phyloP scores from a whole-genome alignment of 2,888 invertebrate genomes.

The Heliconius aoede region DNA sequence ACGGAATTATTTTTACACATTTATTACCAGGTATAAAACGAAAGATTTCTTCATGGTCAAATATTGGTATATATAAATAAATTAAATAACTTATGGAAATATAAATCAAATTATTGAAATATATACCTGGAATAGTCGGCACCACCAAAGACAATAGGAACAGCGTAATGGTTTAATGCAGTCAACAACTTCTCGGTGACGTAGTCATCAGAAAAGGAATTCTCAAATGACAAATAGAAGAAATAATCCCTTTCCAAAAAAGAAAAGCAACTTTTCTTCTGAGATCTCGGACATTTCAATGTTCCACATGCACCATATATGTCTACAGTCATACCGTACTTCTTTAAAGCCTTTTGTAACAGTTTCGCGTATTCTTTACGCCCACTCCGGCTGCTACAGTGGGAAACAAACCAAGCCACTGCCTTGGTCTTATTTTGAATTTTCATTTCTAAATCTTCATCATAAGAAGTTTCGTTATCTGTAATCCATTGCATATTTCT shows the following conservation, averaged over 20 bases:
- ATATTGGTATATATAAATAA: not conserved
- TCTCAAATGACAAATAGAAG: conserved; percentile 89
- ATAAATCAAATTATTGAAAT: not conserved
- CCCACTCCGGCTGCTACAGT: conserved; percentile 63
- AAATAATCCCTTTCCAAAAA: conserved; percentile 84
- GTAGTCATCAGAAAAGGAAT: conserved; percentile 85
- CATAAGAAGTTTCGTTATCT: conserved; percentile 43
- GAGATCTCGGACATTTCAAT: conserved; percentile 57
- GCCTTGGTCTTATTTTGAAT: conserved; percentile 66
- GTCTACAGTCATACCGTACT: conserved; percentile 69
- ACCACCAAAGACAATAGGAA: conserved; percentile 88
- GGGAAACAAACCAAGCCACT: conserved; percentile 77
- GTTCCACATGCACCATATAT: conserved; percentile 82
- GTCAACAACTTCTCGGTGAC: conserved; percentile 85
- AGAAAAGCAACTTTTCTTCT: conserved; percentile 57
- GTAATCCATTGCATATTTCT: conserved; percentile 57
- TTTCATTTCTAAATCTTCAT: conserved; percentile 54
- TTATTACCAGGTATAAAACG: too few species aligned
- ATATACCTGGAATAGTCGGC: conserved; percentile 83
- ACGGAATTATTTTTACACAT: too few species aligned
- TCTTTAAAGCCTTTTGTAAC: conserved; percentile 57
- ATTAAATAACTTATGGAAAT: not conserved
- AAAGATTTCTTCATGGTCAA: too few species aligned
- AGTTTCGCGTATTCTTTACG: conserved; percentile 57
- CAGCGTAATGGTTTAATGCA: conserved; percentile 82